Base-by-base conservation (phyloP, 2,113 vertebrate genomes). In the Hemicordylus capensis region DNA sequence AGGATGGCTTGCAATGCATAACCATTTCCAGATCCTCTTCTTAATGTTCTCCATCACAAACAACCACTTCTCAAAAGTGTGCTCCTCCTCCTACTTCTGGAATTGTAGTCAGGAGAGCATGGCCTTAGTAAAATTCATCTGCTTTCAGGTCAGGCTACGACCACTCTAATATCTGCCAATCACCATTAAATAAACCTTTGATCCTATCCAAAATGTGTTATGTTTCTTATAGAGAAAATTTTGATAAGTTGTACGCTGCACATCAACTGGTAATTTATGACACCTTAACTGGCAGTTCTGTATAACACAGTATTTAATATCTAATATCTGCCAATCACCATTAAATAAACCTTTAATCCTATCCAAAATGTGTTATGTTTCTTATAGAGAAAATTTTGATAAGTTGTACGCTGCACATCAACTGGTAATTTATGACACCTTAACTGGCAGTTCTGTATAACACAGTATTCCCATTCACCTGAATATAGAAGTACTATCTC, bases 391-490 rank as follows among this genome's bases (percentile, higher is more conserved):
- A 20, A 64, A 15, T n/a, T 72, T 72, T 12, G 15, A 64, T 63
- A 31, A n/a, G 11, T n/a, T n/a, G n/a, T n/a, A n/a, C n/a, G n/a
- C 9, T 31, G 59, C 73, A 67, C 64, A 70, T 0, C 2, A 3
- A 84, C 87, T 88, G 66, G 59, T 84, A 37, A 81, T 19, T 4
- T 42, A 61, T 46, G 69, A 28, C 26, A 69, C 46, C 77, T 7
- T 89, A 59, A 87, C 84, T 81, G 37, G 76, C 64, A 20, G 39
- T 70, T 54, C n/a, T 39, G 12, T 20, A 84, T 28, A 72, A 76
- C 70, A 76, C 70, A 83, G 81, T 26, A 20, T 74, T 63, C 89
- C 83, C 70, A 48, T 44, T 34, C 69, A 39, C 0, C 2, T 0
- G 12, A 87, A 75, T 0, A 11, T 56, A 61, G 1, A 87, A 86